Conservation (phyloP, 1,140 invertebrate genomes). For the Magallana angulata region DNA sequence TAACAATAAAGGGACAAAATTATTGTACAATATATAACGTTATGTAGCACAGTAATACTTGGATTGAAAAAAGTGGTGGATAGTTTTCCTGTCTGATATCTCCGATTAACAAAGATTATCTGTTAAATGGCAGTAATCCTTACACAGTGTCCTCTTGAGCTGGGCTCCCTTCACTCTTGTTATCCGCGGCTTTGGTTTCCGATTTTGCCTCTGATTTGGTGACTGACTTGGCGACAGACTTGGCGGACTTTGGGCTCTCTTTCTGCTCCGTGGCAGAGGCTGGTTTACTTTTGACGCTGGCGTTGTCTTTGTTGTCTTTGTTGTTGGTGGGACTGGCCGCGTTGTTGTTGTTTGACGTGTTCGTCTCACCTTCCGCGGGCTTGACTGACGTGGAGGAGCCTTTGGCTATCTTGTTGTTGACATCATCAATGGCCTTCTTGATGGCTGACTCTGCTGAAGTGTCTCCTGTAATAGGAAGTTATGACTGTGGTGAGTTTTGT, state of each 20-base stretch:
- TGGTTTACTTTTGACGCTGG: neutral
- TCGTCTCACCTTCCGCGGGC: conserved; percentile 33
- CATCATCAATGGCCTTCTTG: conserved; percentile 74
- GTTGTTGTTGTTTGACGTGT: neutral
- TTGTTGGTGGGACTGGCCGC: conserved; percentile 4
- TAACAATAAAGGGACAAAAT: too few species aligned
- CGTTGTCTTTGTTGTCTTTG: conserved; percentile 20
- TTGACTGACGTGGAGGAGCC: conserved; percentile 33
- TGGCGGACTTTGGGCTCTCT: conserved; percentile 2
- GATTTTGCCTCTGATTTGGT: conserved; percentile 20
- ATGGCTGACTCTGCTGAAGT: conserved; percentile 73
- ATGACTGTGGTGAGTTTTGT: too few species aligned
- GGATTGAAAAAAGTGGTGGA: too few species aligned
- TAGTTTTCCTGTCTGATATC: too few species aligned
- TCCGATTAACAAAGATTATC: too few species aligned
- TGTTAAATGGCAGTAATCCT: neutral
- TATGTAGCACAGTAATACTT: too few species aligned
- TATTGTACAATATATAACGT: too few species aligned
- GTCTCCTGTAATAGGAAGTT: conserved; percentile 60
- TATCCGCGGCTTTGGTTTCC: conserved; percentile 25
- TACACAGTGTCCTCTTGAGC: neutral
- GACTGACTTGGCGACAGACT: neutral
- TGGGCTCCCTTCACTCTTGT: too few species aligned
- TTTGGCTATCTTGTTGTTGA: conserved; percentile 70
- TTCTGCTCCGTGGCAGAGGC: neutral